Evolutionary conservation across 2,113 vertebrate genomes (phyloP), one percentile per base, ranked within the genome.

Genomic region (Channa argus): DNA sequence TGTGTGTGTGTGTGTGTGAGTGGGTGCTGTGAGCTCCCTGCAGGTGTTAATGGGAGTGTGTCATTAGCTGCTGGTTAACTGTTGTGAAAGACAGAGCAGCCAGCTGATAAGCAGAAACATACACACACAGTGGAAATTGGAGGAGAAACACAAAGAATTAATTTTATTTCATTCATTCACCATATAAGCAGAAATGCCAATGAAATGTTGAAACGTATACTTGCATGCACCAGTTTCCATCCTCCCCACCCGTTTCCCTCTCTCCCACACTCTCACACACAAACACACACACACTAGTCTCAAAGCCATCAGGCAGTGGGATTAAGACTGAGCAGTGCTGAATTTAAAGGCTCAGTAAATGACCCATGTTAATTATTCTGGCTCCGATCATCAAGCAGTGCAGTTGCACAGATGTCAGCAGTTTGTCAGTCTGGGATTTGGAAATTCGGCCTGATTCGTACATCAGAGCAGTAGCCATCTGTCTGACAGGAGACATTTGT

Each of bases 21-120:
- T 45, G 5, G 69, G 24, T 64, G 65, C 62, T 68, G 82, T 3
- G 71, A 77, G n/a, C 24, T 15, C 54, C 53, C 68, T 51, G 64
- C 52, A 53, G 65, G 58, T 71, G 56, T 54, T 50, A 59, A 49
- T 63, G 67, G 15, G 77, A 71, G 50, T 6, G 46, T 76, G 41
- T 80, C 60, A 43, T 82, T 83, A 79, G 61, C 69, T 77, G 76
- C 76, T 83, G 72, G 44, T 43, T 71, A 46, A 67, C 55, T 76
- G 62, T 52, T 46, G 64, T 47, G 36, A 77, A 38, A 55, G 50
- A 60, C 46, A 3, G 61, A 58, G 51, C 33, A 2, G 55, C 47
- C 68, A 56, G 72, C 73, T 67, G 69, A 58, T 36, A 50, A 62
- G 49, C 45, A 68, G 13, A 47, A 53, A 71, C 15, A 53, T 15